A percentile compares a stretch with the other conserved stretches of the same genome.
phyloP scores from a whole-genome alignment of 2,797 vertebrate species.

The Catamblyrhynchus diadema region DNA sequence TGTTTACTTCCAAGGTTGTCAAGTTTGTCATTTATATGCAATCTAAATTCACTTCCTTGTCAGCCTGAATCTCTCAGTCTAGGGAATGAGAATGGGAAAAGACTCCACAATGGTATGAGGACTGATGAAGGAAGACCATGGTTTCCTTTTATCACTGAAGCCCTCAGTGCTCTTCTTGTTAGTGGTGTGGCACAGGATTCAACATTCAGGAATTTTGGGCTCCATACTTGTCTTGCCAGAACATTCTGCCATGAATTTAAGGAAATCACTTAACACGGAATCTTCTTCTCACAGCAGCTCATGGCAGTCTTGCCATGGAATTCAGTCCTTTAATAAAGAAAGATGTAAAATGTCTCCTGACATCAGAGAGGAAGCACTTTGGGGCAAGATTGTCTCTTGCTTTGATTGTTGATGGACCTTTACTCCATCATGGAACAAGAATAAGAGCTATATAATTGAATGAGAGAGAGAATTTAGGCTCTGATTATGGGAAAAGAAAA shows the following conservation, averaged over 20 bases:
- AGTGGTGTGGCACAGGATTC: neutral
- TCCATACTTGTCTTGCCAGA: neutral
- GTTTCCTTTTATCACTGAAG: neutral
- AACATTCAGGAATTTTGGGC: neutral
- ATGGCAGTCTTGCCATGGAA: neutral
- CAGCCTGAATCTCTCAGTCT: neutral
- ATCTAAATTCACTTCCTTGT: neutral
- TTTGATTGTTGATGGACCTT: neutral
- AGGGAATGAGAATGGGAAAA: neutral
- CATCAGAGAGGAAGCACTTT: neutral
- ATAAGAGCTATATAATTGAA: neutral
- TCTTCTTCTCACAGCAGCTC: neutral
- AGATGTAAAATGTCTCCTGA: neutral
- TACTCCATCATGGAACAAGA: neutral
- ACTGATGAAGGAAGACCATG: neutral
- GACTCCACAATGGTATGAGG: neutral
- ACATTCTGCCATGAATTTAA: neutral
- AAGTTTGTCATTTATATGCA: neutral
- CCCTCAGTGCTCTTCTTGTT: neutral
- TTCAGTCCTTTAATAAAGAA: neutral
- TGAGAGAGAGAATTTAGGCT: neutral
- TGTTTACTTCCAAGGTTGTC: neutral
- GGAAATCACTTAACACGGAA: neutral
- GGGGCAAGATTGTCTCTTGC: neutral
- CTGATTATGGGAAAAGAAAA: neutral